Conservation (phyloP, 2,797 vertebrate species). For the Rhinella marina region DNA sequence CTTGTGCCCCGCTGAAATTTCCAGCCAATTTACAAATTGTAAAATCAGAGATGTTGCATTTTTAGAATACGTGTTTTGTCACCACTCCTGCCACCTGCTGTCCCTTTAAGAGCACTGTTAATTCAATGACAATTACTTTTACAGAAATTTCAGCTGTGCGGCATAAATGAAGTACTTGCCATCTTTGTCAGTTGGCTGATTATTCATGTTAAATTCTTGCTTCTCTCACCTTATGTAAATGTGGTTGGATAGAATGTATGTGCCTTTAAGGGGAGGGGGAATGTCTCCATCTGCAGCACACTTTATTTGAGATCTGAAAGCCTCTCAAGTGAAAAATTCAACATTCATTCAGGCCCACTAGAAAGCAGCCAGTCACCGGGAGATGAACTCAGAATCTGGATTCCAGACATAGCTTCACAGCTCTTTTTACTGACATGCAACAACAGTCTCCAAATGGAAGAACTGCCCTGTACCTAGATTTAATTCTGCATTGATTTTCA, state of each 20-base stretch:
- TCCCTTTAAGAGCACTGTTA: constrained; percentile 7
- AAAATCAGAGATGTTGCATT: constrained; percentile 42
- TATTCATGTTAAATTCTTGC: not conserved
- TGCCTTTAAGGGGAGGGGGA: constrained; percentile 13
- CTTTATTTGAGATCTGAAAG: constrained; percentile 5
- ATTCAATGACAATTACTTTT: constrained; percentile 32
- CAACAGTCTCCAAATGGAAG: not conserved
- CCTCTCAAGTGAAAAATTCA: constrained; percentile 32
- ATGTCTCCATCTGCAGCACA: not conserved
- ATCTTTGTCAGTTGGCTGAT: constrained; percentile 22
- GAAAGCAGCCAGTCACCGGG: constrained; percentile 28
- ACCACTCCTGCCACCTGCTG: constrained; percentile 41
- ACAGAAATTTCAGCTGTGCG: constrained; percentile 15
- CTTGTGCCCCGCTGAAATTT: constrained; percentile 18
- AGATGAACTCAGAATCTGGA: constrained; percentile 39
- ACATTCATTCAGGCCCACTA: constrained; percentile 20
- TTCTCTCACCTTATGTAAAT: constrained; percentile 26
- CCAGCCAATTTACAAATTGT: constrained; percentile 40
- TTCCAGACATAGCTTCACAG: constrained; percentile 45
- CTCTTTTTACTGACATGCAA: constrained; percentile 11
- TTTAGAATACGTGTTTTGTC: constrained; percentile 37
- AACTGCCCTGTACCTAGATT: not conserved
- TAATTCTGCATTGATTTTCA: not conserved
- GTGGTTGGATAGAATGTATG: not conserved
- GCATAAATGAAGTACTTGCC: constrained; percentile 13